phyloP scores from a whole-genome alignment of 1,140 invertebrate genomes.

The Drosophila sulfurigaster region DNA sequence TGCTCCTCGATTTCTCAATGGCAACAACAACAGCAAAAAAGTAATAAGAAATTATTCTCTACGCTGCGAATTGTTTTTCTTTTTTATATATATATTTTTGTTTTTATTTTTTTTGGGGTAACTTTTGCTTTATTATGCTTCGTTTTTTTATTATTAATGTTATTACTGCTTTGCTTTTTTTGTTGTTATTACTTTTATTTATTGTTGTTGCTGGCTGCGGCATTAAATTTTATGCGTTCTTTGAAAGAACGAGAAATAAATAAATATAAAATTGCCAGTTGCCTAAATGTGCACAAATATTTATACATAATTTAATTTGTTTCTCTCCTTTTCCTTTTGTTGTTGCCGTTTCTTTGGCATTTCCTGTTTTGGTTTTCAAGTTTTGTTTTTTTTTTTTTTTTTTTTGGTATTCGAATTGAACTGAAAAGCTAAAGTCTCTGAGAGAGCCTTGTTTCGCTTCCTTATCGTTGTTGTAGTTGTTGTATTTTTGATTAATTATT shows the following conservation, averaged over 20 bases:
- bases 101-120: slow-evolving; percentile 41
- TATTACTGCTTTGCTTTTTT: slow-evolving; percentile 42
- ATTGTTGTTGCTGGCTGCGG: slow-evolving; percentile 32
- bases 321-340: neutral
- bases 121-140: slow-evolving; percentile 51
- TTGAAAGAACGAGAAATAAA: slow-evolving; percentile 61
- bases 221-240: slow-evolving; percentile 75
- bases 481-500: slow-evolving; percentile 71
- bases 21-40: slow-evolving; percentile 6
- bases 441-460: slow-evolving; percentile 39
- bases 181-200: slow-evolving; percentile 41
- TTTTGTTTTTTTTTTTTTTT: slow-evolving; percentile 19
- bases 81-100: slow-evolving; percentile 23
- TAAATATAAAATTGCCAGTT: slow-evolving; percentile 56
- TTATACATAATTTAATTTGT: slow-evolving; percentile 19
- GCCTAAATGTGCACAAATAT: slow-evolving; percentile 44
- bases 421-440: slow-evolving; percentile 3
- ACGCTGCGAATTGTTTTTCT: slow-evolving; percentile 4
- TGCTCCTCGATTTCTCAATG: slow-evolving; percentile 12
- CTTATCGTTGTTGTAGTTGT: slow-evolving; percentile 36
- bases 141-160: slow-evolving; percentile 24
- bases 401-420: slow-evolving; percentile 3
- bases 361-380: slow-evolving; percentile 46
- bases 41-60: slow-evolving; percentile 46
- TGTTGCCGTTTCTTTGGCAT: slow-evolving; percentile 25